A percentile compares a stretch with the other conserved stretches of the same genome.
These are phyloP conservation scores for Moxostoma hubbsi DNA, from an alignment of 2,797 vertebrate species.

Conservation along the genomic window DNA sequence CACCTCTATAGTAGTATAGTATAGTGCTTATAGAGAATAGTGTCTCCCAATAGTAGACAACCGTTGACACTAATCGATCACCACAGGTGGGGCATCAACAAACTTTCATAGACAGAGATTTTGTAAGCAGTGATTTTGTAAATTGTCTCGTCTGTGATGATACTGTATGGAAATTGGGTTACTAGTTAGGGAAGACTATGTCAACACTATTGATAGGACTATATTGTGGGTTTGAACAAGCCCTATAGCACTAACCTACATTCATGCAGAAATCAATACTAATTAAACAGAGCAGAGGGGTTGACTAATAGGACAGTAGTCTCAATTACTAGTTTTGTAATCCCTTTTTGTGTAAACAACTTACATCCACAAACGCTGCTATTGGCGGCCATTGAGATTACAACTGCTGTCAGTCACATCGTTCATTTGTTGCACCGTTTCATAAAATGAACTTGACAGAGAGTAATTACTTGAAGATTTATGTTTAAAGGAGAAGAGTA, in stretches of 20 bases:
- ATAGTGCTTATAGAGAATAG: too few species aligned
- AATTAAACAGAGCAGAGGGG: constrained; percentile 74
- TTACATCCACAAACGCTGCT: background rate
- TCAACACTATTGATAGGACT: constrained; percentile 50
- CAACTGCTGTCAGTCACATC: background rate
- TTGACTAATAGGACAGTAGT: constrained; percentile 72
- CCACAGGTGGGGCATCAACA: constrained; percentile 5
- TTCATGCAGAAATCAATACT: constrained; percentile 67
- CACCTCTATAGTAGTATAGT: constrained; percentile 35
- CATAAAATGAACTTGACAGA: background rate
- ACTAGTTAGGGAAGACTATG: constrained; percentile 48
- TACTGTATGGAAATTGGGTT: constrained; percentile 34
- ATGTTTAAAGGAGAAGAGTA: too few species aligned
- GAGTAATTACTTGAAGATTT: background rate
- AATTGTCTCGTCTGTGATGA: constrained; percentile 6
- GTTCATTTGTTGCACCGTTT: background rate
- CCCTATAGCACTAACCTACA: constrained; percentile 63
- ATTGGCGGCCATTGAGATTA: constrained; percentile 14
- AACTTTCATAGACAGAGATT: constrained; percentile 30
- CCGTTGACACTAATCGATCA: constrained; percentile 48
- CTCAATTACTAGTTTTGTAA: constrained; percentile 29
- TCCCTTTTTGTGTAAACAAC: constrained; percentile 3
- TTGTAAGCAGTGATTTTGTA: constrained; percentile 32
- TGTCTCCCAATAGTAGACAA: constrained; percentile 5
- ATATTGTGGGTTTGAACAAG: constrained; percentile 38